Base-by-base conservation (phyloP, 2,113 vertebrate genomes). In the Calypte anna region DNA sequence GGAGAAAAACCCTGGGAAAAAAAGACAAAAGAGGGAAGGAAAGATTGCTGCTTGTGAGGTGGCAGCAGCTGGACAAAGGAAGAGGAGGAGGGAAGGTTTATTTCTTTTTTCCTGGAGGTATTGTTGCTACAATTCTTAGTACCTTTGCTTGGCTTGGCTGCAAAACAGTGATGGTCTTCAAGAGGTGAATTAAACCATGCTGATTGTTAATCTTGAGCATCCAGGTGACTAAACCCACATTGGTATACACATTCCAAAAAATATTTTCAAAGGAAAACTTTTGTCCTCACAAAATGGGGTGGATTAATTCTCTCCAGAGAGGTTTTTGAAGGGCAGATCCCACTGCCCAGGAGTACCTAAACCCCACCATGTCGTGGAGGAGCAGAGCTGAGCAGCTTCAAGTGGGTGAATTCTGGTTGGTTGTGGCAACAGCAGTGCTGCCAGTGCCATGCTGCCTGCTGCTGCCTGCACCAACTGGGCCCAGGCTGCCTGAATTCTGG, bases 131-230 rank as follows among this genome's bases (percentile, higher is more conserved):
- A 50, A 18, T 22, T 59, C 5, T 69, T 63, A 12, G 3, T 58
- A 6, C 22, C 77, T 43, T 93, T 36, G 57, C 18, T 44, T 81
- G 84, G 40, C 73, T 78, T 46, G 64, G 22, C 77, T 81, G 73
- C 89, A 86, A 20, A 66, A 12, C 36, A 25, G 31, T 31, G 22
- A 3, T 58, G 48, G 11, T 72, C 50, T 68, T 59, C 36, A 59
- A 64, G 63, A 82, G 75, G 48, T 63, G 8, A 92, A 63, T 82
- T 50, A 81, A 50, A 54, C 12, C 2, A 10, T 59, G 78, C 43
- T 89, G 82, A 75, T 79, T 94, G 92, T 80, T 84, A 66, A 88
- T 81, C 81, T 62, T 91, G 70, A 70, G 57, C 80, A 50, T 59
- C 28, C 87, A 61, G 66, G 57, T 91, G 54, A 63, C 88, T 85